Evolutionary conservation across 2,888 invertebrate genomes (phyloP).

Genomic region (Drosophila kokeensis): DNA sequence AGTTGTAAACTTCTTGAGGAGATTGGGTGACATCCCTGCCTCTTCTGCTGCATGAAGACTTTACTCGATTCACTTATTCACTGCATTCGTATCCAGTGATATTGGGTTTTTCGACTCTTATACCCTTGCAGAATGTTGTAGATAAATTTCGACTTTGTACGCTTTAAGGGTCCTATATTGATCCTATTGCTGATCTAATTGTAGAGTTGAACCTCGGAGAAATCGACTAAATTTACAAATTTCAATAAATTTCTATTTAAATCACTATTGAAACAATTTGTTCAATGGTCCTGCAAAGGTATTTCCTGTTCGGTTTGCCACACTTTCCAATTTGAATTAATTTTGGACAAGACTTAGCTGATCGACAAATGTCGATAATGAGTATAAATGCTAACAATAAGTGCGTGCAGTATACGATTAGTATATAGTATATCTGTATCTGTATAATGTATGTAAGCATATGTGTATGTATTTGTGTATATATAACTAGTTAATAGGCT

Average conservation of each 20-base stretch:
- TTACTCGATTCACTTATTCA: neutral
- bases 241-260: neutral
- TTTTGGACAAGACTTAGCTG: neutral
- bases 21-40: neutral
- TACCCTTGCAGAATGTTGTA: slow-evolving; percentile 8
- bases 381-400: slow-evolving; percentile 38
- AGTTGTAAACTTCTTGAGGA: neutral
- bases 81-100: neutral
- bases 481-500: slow-evolving; percentile 58
- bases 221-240: neutral
- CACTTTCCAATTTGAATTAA: neutral
- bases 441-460: neutral
- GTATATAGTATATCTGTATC: slow-evolving; percentile 16
- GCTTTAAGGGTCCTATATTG: neutral
- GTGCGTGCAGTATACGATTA: slow-evolving; percentile 38
- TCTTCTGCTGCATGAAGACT: neutral
- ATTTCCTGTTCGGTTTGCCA: slow-evolving; percentile 18
- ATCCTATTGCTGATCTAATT: neutral
- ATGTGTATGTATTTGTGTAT: slow-evolving; percentile 9
- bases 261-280: neutral
- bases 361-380: slow-evolving; percentile 34
- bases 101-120: neutral
- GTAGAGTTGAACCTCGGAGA: too few species aligned
- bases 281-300: slow-evolving; percentile 12
- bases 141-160: neutral